Evolutionary conservation across 1,140 invertebrate species (phyloP).

Genomic region (Helicoverpa zea): DNA sequence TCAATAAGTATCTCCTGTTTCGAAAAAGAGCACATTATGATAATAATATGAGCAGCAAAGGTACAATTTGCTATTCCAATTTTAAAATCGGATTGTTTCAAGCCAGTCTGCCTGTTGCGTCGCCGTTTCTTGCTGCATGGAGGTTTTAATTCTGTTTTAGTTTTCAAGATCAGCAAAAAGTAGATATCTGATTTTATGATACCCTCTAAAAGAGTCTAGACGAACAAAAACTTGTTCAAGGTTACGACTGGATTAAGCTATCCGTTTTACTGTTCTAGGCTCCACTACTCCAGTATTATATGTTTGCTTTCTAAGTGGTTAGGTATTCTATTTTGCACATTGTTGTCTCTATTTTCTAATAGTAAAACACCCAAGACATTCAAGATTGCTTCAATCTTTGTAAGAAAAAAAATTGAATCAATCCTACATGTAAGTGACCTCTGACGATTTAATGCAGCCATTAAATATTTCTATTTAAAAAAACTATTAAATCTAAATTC

Average conservation of each 20-base stretch:
- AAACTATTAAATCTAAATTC: constrained; percentile 10
- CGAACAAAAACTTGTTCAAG: constrained; percentile 6
- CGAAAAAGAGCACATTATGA: no score
- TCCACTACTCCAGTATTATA: no score
- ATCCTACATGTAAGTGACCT: neutral
- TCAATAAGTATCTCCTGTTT: no score
- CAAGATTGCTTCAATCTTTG: no score
- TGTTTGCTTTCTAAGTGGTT: neutral
- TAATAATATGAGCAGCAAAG: no score
- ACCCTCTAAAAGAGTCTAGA: constrained; percentile 9
- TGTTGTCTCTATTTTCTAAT: no score
- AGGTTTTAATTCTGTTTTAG: neutral
- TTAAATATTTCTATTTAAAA: neutral
- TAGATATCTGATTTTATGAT: constrained; percentile 9
- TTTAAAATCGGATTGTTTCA: no score
- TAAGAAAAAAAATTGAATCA: no score
- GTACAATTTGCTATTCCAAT: no score
- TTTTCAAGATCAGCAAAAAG: neutral
- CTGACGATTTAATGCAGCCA: neutral
- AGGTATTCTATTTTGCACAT: neutral
- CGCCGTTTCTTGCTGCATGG: neutral
- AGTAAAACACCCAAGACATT: no score
- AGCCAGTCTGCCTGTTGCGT: neutral
- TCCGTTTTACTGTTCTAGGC: constrained; percentile 13
- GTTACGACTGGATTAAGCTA: constrained; percentile 19